Conservation (phyloP, 2,797 vertebrate genomes). For the Petrocephalus schoutedeni region DNA sequence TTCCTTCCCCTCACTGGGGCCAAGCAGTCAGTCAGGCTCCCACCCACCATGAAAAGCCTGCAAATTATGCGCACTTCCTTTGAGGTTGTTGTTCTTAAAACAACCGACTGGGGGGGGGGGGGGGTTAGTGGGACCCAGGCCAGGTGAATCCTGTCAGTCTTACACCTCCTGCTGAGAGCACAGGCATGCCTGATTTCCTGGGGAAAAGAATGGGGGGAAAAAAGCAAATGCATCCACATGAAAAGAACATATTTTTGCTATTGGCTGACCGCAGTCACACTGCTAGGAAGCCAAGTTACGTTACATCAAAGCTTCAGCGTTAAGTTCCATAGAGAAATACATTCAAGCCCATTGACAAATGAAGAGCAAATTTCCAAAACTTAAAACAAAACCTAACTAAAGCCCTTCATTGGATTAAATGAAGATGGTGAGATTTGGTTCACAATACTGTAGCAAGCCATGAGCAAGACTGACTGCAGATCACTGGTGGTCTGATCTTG, state of each 20-base stretch:
- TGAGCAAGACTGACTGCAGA: neutral
- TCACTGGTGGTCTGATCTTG: neutral
- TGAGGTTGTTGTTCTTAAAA: neutral
- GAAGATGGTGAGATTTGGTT: neutral
- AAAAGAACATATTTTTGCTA: neutral
- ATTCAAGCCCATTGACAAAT: neutral
- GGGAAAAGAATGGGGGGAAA: neutral
- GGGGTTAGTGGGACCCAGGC: neutral
- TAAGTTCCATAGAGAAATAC: neutral
- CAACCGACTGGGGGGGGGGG: neutral
- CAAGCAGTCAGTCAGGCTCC: neutral
- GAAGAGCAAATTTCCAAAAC: neutral
- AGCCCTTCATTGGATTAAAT: neutral
- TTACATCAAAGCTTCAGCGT: neutral
- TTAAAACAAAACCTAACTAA: neutral
- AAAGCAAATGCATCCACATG: neutral
- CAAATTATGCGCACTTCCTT: neutral
- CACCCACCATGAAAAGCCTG: neutral
- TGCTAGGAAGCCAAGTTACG: neutral
- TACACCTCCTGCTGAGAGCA: neutral
- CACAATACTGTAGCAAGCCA: neutral
- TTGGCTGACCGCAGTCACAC: neutral
- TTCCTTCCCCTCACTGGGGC: neutral
- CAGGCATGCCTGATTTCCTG: neutral
- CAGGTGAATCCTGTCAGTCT: constrained; percentile 2